Evolutionary conservation across 2,888 invertebrate genomes (phyloP).

Genomic region (Sarcophaga rosellei): DNA sequence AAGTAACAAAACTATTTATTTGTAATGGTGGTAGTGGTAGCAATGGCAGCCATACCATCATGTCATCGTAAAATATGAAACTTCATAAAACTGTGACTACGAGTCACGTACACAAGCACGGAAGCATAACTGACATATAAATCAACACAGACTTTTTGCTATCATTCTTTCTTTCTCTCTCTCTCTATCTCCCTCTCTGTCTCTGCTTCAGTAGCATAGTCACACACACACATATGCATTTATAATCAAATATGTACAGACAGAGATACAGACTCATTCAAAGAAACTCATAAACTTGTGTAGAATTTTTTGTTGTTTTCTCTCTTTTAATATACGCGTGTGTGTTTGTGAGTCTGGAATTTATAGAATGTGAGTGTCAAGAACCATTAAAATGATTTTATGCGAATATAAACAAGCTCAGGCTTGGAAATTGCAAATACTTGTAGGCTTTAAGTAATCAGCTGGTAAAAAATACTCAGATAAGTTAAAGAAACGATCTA

Average conservation of each 20-base stretch:
- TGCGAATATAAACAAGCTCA: neutral
- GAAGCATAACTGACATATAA: conserved; percentile 40
- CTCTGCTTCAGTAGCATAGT: neutral
- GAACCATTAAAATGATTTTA: conserved; percentile 39
- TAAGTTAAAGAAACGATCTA: too few relatives aligned
- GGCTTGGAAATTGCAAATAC: too few relatives aligned
- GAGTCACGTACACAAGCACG: conserved; percentile 40
- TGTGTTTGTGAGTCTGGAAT: conserved; percentile 38
- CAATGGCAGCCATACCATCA: conserved; percentile 42
- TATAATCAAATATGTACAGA: conserved; percentile 22
- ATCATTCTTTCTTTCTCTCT: neutral
- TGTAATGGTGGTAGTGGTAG: neutral
- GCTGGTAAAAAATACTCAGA: too few relatives aligned
- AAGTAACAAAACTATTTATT: neutral
- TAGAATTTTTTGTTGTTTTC: neutral
- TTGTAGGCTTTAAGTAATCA: too few relatives aligned
- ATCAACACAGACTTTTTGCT: conserved; percentile 25
- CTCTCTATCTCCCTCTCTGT: neutral
- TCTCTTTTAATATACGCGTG: neutral
- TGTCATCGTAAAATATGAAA: conserved; percentile 51
- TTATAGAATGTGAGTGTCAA: conserved; percentile 39
- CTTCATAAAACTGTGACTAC: conserved; percentile 53
- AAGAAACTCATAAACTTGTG: conserved; percentile 1
- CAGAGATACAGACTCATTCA: conserved; percentile 2
- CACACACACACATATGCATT: conserved; percentile 22